Evolutionary conservation across 1,140 invertebrate genomes (phyloP).

Genomic region (Rhysida immarginata): DNA sequence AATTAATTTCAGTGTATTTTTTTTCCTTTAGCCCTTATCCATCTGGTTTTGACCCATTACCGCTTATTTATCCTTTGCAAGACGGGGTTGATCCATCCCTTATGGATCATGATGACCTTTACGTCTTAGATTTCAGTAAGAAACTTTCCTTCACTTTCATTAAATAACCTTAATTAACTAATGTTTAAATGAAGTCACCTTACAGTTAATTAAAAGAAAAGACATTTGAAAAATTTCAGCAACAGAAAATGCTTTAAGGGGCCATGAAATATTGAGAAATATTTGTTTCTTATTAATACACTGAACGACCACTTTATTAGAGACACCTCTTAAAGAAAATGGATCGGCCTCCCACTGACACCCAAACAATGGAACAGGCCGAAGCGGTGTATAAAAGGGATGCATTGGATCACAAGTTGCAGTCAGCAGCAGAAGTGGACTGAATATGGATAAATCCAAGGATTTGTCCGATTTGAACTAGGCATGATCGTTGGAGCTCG

Average conservation of each 20-base stretch:
- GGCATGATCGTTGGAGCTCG: too few relatives aligned
- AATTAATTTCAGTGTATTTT: too few relatives aligned
- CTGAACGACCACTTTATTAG: background rate
- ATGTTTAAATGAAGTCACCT: too few relatives aligned
- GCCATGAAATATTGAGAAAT: background rate
- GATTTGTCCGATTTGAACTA: too few relatives aligned
- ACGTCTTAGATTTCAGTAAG: conserved; percentile 52
- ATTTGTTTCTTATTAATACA: background rate
- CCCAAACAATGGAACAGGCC: too few relatives aligned
- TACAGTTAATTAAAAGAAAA: background rate
- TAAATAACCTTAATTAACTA: background rate
- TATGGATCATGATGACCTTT: conserved; percentile 59
- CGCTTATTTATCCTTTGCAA: too few relatives aligned
- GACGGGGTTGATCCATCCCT: conserved; percentile 26
- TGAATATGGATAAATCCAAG: too few relatives aligned
- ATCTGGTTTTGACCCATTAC: conserved; percentile 11
- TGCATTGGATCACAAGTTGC: too few relatives aligned
- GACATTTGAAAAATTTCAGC: background rate
- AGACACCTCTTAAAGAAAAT: background rate
- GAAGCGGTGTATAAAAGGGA: too few relatives aligned
- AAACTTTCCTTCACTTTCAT: conserved; percentile 4
- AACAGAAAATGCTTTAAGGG: background rate
- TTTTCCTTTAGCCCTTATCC: too few relatives aligned
- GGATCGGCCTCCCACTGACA: too few relatives aligned
- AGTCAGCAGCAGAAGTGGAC: too few relatives aligned